A percentile compares a stretch with the other conserved stretches of the same genome.
phyloP scores from a whole-genome alignment of 2,888 invertebrate genomes.

The Brachypalpus laphriformis region DNA sequence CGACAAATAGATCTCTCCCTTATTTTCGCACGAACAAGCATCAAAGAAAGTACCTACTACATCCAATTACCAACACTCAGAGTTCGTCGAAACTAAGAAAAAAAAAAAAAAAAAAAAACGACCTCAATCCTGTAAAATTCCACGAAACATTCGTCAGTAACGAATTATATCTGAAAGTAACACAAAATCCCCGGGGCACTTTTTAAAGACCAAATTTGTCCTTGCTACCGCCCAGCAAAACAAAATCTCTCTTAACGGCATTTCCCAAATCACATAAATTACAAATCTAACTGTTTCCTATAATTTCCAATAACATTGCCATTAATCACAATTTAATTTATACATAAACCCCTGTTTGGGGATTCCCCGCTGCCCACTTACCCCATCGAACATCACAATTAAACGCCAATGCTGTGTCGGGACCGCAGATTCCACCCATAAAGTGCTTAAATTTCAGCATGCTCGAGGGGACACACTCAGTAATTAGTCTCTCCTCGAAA shows the following conservation, averaged over 20 bases:
- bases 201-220: background rate
- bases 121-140: background rate
- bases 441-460: slow-evolving; percentile 43
- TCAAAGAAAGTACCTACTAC: background rate
- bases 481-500: slow-evolving; percentile 54
- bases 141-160: background rate
- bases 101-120: background rate
- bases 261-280: slow-evolving; percentile 49
- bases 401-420: slow-evolving; percentile 34
- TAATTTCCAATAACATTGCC: slow-evolving; percentile 51
- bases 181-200: slow-evolving; percentile 2
- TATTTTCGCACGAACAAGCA: background rate
- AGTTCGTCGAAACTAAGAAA: background rate
- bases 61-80: background rate
- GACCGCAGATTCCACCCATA: slow-evolving; percentile 42
- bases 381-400: slow-evolving; percentile 38
- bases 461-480: slow-evolving; percentile 14
- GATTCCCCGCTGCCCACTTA: background rate
- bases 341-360: slow-evolving; percentile 42
- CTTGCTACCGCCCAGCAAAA: background rate
- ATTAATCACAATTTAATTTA: slow-evolving; percentile 66
- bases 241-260: background rate
- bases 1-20: background rate
- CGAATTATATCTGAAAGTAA: background rate
- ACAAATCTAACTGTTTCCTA: slow-evolving; percentile 45